Base-by-base conservation (phyloP, 2,888 invertebrate species). In the Drosophila neotestacea region DNA sequence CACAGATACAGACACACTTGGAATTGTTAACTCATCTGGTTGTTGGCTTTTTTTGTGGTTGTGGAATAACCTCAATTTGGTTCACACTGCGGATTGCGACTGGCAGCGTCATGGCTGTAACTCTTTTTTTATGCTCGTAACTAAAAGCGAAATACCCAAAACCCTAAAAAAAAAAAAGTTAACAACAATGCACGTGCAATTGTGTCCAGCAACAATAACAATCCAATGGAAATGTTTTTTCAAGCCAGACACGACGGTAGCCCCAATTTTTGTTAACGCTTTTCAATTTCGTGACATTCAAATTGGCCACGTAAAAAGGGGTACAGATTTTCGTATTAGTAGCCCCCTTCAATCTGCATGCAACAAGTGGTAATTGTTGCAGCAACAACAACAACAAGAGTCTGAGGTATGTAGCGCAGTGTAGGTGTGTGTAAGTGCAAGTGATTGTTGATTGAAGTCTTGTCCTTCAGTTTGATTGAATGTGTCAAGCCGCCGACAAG, bases 201-300 rank as follows among this genome's bases (percentile, higher is more conserved):
- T 67, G 61, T 76, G 61, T 58, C 66, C 63, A 70, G 62, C 50
- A 60, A 60, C 60, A 61, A 75, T 38, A 63, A 48, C 36, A 62
- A 50, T 16, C 41, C 38, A 42, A 28, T 41, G 42, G 42, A 59
- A 64, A 61, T 66, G 41, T 11, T 36, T 28, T 30, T 30, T 56
- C 64, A 6, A n/a, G 11, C 30, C 4, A 9, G 7, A 13, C 60
- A 16, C 50, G 42, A 65, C 81, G 58, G 73, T 76, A 85, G 83
- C 69, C 50, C 55, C 67, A 84, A 66, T 76, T 71, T 64, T 60
- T 55, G 52, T 55, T 62, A 60, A 69, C 59, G 66, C 56, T 87
- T 77, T 88, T 85, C 75, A 73, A 87, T 80, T 72, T 82, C 86
- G 86, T 84, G 90, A 89, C 88, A 88, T 83, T 88, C 81, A 85